Conservation (phyloP, 1,140 invertebrate species). For the Lethrus apterus region DNA sequence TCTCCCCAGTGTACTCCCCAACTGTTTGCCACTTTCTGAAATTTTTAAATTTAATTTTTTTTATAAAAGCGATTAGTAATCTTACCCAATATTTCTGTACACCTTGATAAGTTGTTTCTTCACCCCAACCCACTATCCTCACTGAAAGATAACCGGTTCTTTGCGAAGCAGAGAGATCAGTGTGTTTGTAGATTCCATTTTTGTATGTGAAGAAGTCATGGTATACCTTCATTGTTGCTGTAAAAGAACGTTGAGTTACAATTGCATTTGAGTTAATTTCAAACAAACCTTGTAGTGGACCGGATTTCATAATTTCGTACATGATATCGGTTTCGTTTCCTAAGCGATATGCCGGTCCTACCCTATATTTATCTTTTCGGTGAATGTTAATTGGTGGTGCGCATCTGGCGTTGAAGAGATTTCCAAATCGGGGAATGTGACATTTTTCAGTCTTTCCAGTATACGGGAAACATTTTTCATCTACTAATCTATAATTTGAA, state of each 20-base stretch:
- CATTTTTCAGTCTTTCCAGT: conserved; percentile 53
- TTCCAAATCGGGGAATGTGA: conserved; percentile 45
- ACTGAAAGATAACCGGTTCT: conserved; percentile 79
- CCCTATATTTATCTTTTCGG: conserved; percentile 60
- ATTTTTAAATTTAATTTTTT: conserved; percentile 17
- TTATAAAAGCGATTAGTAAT: conserved; percentile 8
- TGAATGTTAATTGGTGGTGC: conserved; percentile 40
- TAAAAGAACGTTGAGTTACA: conserved; percentile 28
- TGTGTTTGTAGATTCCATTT: conserved; percentile 71
- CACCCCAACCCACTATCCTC: conserved; percentile 84
- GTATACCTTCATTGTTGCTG: conserved; percentile 82
- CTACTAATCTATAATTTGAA: conserved; percentile 55
- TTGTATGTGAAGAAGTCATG: conserved; percentile 87
- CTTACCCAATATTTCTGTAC: conserved; percentile 83
- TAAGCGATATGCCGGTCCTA: conserved; percentile 78
- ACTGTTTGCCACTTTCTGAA: conserved; percentile 79
- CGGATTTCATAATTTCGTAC: conserved; percentile 83
- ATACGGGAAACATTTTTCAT: conserved; percentile 78
- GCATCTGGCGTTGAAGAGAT: conserved; percentile 49
- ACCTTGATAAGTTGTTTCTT: conserved; percentile 50
- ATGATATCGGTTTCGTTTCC: conserved; percentile 77
- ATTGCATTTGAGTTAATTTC: background rate
- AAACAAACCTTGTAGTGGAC: conserved; percentile 82
- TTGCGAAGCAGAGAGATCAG: conserved; percentile 46
- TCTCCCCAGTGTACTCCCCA: conserved; percentile 90